These are phyloP conservation scores for Tinamus major DNA, from an alignment of 2,797 vertebrate genomes.

Conservation along the genomic window DNA sequence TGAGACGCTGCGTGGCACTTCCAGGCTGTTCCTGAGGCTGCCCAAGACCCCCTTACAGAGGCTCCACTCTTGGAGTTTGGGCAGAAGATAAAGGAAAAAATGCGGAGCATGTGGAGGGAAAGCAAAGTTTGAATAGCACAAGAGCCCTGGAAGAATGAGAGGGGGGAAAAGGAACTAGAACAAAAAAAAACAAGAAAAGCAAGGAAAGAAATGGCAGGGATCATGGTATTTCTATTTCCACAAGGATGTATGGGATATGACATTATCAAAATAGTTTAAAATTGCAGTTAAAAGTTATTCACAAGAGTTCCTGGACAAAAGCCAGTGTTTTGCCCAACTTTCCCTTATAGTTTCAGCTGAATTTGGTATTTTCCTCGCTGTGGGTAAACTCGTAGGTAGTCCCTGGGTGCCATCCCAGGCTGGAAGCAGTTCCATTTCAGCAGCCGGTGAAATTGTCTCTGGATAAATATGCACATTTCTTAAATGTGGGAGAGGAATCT, in stretches of 20 bases:
- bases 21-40: background rate
- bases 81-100: background rate
- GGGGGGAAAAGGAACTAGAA: background rate
- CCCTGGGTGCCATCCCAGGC: background rate
- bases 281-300: background rate
- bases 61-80: background rate
- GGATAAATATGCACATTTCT: background rate
- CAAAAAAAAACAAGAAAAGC: background rate
- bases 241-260: background rate
- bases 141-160: background rate
- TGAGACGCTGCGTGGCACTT: background rate
- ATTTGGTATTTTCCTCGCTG: background rate
- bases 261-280: too few species aligned
- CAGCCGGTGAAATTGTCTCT: background rate
- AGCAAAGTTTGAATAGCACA: background rate
- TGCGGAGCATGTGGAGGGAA: background rate
- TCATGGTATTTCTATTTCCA: background rate
- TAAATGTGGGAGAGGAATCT: background rate
- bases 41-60: background rate
- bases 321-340: background rate
- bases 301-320: background rate
- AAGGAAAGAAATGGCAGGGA: background rate
- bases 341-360: background rate
- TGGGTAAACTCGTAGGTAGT: fast-evolving
- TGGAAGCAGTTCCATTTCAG: background rate